A percentile compares a stretch with the other conserved stretches of the same genome.
Conservation (phyloP, 2,797 vertebrate species). For the Pseudomugil gertrudae region DNA sequence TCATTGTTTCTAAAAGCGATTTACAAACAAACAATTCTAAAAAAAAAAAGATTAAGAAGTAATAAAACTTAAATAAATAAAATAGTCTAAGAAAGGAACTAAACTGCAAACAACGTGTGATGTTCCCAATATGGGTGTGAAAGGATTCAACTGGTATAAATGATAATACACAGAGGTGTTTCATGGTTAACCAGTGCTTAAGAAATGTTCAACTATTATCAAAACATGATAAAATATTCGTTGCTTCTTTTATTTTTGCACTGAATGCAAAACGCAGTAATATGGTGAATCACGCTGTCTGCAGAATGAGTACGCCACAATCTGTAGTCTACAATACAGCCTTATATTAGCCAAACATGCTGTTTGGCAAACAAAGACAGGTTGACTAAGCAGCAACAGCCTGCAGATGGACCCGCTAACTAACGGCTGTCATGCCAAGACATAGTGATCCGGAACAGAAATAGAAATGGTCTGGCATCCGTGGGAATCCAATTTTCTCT, state of each 20-base stretch:
- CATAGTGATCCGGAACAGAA: slow-evolving; percentile 46
- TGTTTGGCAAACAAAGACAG: slow-evolving; percentile 59
- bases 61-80: no score
- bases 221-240: slow-evolving; percentile 9
- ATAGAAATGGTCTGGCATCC: slow-evolving; percentile 70
- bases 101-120: background rate
- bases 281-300: slow-evolving; percentile 5
- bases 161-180: background rate
- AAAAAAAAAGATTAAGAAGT: no score
- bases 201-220: background rate
- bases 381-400: slow-evolving; percentile 72
- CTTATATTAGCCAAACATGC: slow-evolving; percentile 60
- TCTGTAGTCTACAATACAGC: slow-evolving; percentile 55
- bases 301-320: slow-evolving; percentile 32
- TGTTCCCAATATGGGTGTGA: background rate
- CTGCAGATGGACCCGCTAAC: slow-evolving; percentile 58
- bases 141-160: background rate
- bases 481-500: slow-evolving; percentile 48
- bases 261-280: background rate
- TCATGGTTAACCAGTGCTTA: background rate
- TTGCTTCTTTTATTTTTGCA: background rate
- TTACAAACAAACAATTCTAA: no score
- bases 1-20: no score
- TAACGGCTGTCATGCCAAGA: slow-evolving; percentile 55
- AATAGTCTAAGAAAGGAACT: no score